Evolutionary conservation across 2,888 invertebrate species (phyloP).

Genomic region (Drosophila stalkeri): DNA sequence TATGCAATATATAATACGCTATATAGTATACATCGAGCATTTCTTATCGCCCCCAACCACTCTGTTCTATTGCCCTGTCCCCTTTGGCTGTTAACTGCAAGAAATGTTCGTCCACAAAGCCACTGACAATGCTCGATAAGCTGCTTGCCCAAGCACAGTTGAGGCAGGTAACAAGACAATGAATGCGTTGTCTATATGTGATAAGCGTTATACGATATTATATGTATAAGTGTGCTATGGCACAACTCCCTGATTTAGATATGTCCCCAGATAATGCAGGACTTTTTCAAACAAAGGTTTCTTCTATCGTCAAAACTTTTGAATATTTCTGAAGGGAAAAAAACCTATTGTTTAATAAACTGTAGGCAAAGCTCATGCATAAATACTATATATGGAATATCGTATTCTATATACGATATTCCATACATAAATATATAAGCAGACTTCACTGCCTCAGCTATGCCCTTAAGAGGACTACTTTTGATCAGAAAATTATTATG

Average conservation of each 20-base stretch:
- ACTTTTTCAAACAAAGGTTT: background rate
- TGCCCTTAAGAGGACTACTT: background rate
- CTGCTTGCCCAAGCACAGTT: constrained; percentile 15
- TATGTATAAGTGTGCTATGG: no score
- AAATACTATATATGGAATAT: background rate
- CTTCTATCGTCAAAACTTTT: background rate
- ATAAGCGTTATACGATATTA: background rate
- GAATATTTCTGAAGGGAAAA: background rate
- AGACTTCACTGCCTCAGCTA: background rate
- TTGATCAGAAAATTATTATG: background rate
- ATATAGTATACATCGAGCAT: background rate
- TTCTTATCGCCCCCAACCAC: constrained; percentile 7
- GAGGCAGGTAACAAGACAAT: constrained; percentile 28
- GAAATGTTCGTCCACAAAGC: constrained; percentile 8
- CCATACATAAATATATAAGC: background rate
- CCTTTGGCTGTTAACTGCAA: constrained; percentile 11
- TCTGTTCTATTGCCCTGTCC: background rate
- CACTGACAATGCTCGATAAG: constrained; percentile 25
- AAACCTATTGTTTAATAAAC: background rate
- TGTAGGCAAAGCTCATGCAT: background rate
- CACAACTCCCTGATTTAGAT: background rate
- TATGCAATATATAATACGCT: constrained; percentile 31
- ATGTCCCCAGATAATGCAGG: background rate
- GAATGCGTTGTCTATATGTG: constrained; percentile 4
- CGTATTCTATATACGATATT: background rate